A percentile compares a stretch with the other conserved stretches of the same genome.
Conservation (phyloP, 2,797 vertebrate species). For the Fratercula arctica region DNA sequence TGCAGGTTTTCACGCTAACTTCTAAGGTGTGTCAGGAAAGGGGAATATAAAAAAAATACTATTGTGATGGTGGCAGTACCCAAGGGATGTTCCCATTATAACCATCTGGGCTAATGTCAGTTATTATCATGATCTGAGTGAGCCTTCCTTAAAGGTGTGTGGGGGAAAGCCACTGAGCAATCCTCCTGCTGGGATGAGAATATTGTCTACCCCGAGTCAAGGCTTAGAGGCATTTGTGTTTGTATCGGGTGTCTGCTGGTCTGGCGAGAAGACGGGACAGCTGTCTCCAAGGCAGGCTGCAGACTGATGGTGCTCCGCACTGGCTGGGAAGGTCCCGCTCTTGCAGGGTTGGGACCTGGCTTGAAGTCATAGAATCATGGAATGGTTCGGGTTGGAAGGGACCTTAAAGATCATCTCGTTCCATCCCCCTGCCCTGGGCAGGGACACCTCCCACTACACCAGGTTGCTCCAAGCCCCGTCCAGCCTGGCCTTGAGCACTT, state of each 20-base stretch:
- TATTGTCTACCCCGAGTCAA: background rate
- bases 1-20: background rate
- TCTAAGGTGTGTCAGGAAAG: background rate
- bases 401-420: background rate
- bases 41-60: background rate
- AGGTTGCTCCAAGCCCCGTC: background rate
- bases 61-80: background rate
- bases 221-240: background rate
- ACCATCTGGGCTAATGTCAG: background rate
- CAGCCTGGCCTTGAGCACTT: background rate
- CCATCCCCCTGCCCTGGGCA: background rate
- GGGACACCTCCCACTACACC: background rate
- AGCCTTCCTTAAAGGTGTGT: background rate
- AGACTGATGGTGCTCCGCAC: rapidly evolving
- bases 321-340: background rate
- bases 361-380: background rate
- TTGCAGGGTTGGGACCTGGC: background rate
- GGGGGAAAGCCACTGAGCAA: rapidly evolving
- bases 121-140: background rate
- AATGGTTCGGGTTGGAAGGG: background rate
- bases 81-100: background rate
- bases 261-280: background rate
- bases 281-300: background rate
- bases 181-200: background rate
- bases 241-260: background rate